Evolutionary conservation across 1,140 invertebrate genomes (phyloP).

Genomic region (Saccostrea glomerata): DNA sequence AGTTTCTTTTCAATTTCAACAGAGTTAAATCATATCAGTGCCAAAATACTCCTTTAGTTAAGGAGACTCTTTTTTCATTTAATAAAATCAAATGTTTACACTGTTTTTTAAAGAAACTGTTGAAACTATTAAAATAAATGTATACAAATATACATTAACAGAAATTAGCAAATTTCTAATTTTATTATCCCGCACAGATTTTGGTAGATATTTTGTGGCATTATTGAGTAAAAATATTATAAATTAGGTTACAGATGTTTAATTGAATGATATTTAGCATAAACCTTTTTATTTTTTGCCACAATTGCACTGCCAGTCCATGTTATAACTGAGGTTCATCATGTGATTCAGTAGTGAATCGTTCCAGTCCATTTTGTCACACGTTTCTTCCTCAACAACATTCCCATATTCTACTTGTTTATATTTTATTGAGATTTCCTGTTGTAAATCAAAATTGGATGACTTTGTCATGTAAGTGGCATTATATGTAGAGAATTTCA

Average conservation of each 20-base stretch:
- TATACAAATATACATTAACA: no score
- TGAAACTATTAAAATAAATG: no score
- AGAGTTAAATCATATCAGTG: slow-evolving; percentile 17
- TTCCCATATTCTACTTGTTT: slow-evolving; percentile 9
- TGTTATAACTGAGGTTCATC: neutral
- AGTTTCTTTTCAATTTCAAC: neutral
- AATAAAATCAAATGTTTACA: no score
- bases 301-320: neutral
- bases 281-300: neutral
- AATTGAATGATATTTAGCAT: no score
- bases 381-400: neutral
- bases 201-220: no score
- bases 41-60: neutral
- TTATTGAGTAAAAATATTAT: no score
- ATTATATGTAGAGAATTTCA: neutral
- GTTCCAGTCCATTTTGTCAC: neutral
- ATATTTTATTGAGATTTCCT: neutral
- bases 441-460: neutral
- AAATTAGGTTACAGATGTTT: no score
- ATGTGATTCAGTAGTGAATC: neutral
- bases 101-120: no score
- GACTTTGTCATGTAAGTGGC: neutral
- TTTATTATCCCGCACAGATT: no score
- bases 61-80: no score
- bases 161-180: no score